Conservation (phyloP, 2,888 invertebrate genomes). For the Brenthis daphne region DNA sequence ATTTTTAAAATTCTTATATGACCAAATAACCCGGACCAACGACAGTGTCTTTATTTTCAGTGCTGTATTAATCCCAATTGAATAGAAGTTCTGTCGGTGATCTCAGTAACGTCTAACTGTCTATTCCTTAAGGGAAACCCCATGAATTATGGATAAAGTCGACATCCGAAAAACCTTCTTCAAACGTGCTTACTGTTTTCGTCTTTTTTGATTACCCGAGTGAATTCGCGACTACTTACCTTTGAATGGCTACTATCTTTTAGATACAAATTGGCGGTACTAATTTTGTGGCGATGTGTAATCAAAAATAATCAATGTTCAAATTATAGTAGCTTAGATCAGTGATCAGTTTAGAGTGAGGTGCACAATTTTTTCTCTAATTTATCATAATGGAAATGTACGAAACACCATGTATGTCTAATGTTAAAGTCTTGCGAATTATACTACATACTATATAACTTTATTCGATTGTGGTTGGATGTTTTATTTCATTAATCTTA, state of each 20-base stretch:
- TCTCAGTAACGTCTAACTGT: conserved; percentile 55
- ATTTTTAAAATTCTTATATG: background rate
- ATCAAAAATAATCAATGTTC: background rate
- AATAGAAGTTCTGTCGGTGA: conserved; percentile 51
- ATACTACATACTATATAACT: no score
- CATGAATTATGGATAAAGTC: conserved; percentile 57
- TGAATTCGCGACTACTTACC: conserved; percentile 30
- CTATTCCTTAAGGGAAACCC: conserved; percentile 50
- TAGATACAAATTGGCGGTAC: conserved; percentile 2
- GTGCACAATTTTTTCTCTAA: no score
- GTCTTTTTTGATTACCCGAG: conserved; percentile 37
- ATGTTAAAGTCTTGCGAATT: no score
- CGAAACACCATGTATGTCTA: no score
- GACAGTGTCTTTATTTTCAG: conserved; percentile 25
- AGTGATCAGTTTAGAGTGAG: no score
- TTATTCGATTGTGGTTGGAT: no score
- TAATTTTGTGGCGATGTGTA: conserved; percentile 4
- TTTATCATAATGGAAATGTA: no score
- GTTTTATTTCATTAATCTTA: no score
- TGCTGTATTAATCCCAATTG: conserved; percentile 45
- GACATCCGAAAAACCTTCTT: conserved; percentile 48
- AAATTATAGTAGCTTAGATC: background rate
- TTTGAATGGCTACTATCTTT: conserved; percentile 11
- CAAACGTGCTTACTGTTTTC: conserved; percentile 38
- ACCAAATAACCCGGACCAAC: background rate